Evolutionary conservation across 2,113 vertebrate species (phyloP).

Genomic region (Ceyx melanurus): DNA sequence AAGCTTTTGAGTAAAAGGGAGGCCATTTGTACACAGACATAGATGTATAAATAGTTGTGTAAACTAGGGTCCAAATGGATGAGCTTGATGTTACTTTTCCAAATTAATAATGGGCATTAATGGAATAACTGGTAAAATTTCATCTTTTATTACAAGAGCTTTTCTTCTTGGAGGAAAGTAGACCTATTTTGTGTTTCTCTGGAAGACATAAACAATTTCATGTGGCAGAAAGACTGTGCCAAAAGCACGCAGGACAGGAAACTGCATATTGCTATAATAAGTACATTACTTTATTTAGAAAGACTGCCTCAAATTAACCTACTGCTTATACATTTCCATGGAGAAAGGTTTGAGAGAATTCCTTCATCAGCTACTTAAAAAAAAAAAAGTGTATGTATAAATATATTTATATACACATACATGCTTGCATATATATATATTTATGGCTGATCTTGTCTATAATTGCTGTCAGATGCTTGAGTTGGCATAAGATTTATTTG

Average conservation of each 20-base stretch:
- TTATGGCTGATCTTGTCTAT: neutral
- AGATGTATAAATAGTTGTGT: neutral
- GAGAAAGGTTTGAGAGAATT: neutral
- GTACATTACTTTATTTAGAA: neutral
- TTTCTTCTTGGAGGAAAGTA: neutral
- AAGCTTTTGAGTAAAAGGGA: neutral
- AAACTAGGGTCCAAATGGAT: neutral
- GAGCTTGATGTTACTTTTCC: neutral
- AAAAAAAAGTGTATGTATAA: neutral
- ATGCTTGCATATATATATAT: neutral
- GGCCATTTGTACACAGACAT: neutral
- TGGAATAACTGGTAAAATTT: neutral
- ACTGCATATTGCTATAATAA: neutral
- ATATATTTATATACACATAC: neutral
- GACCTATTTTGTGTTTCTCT: neutral
- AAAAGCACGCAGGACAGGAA: neutral
- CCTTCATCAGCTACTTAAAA: neutral
- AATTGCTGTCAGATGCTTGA: neutral
- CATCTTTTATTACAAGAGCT: neutral
- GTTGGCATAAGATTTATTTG: neutral
- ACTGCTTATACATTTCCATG: neutral
- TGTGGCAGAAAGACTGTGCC: neutral
- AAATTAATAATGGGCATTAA: neutral
- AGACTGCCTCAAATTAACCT: neutral
- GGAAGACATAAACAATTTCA: neutral